A percentile compares a stretch with the other conserved stretches of the same genome.
phyloP scores from a whole-genome alignment of 2,113 vertebrate species.

The Pristiophorus japonicus region DNA sequence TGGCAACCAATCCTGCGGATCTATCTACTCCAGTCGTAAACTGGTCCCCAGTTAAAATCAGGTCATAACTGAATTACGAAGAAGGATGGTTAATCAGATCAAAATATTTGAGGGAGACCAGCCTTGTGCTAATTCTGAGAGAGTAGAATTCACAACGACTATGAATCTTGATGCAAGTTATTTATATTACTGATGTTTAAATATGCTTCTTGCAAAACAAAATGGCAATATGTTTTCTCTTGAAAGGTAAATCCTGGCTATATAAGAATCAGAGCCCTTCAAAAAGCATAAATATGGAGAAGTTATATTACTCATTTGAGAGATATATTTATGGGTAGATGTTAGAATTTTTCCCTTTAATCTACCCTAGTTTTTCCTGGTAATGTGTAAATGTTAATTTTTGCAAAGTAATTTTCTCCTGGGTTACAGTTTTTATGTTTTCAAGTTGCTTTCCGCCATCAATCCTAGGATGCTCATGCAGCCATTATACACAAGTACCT shows the following conservation, averaged over 20 bases:
- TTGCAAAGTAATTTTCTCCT: neutral
- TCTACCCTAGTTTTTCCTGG: neutral
- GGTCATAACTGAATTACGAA: neutral
- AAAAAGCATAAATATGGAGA: neutral
- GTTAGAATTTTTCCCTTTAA: neutral
- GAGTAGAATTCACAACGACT: neutral
- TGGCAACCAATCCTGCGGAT: neutral
- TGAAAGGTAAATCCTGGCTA: neutral
- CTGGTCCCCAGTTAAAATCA: neutral
- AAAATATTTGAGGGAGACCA: neutral
- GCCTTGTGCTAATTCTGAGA: neutral
- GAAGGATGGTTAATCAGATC: neutral
- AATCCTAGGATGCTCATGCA: neutral
- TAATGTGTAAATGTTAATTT: neutral
- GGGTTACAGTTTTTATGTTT: neutral
- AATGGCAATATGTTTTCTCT: neutral
- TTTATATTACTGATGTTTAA: neutral
- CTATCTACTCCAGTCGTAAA: neutral
- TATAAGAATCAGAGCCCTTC: neutral
- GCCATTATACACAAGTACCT: neutral
- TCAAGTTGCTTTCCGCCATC: neutral
- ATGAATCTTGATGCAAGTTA: neutral
- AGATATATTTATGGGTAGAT: neutral
- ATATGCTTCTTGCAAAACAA: neutral
- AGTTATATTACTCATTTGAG: neutral